phyloP scores from a whole-genome alignment of 2,888 invertebrate genomes.

The Oligia latruncula region DNA sequence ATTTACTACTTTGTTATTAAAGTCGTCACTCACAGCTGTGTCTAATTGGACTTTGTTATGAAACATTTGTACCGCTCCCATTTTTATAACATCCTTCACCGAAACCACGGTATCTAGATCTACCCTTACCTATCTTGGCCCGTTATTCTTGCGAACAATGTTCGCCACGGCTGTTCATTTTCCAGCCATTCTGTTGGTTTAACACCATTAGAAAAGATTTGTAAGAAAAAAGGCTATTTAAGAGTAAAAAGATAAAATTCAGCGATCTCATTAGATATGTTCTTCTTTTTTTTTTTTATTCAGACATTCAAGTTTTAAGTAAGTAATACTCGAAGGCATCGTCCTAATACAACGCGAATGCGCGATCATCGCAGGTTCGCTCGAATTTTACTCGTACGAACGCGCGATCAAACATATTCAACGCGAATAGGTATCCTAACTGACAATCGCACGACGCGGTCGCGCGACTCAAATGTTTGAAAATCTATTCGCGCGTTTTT shows the following conservation, averaged over 20 bases:
- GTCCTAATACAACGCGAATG: too few relatives aligned
- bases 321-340: slow-evolving; percentile 3
- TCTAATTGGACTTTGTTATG: slow-evolving; percentile 57
- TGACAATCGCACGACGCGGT: too few relatives aligned
- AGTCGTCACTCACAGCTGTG: slow-evolving; percentile 54
- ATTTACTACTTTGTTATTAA: slow-evolving; percentile 55
- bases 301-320: slow-evolving; percentile 15
- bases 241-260: slow-evolving; percentile 21
- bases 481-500: too few relatives aligned
- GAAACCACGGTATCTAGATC: slow-evolving; percentile 31
- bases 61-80: slow-evolving; percentile 31
- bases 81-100: slow-evolving; percentile 56
- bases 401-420: too few relatives aligned
- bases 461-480: too few relatives aligned
- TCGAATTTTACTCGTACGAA: too few relatives aligned
- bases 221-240: slow-evolving; percentile 17
- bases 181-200: slow-evolving; percentile 5
- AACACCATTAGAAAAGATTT: slow-evolving; percentile 14
- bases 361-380: too few relatives aligned
- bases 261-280: slow-evolving; percentile 3
- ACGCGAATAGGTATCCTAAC: too few relatives aligned
- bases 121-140: slow-evolving; percentile 32
- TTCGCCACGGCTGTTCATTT: slow-evolving; percentile 13
- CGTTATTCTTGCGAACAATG: slow-evolving; percentile 44
- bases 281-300: too few relatives aligned